These are phyloP conservation scores for Centropus unirufus DNA, from an alignment of 2,113 vertebrate species.

Conservation along the genomic window DNA sequence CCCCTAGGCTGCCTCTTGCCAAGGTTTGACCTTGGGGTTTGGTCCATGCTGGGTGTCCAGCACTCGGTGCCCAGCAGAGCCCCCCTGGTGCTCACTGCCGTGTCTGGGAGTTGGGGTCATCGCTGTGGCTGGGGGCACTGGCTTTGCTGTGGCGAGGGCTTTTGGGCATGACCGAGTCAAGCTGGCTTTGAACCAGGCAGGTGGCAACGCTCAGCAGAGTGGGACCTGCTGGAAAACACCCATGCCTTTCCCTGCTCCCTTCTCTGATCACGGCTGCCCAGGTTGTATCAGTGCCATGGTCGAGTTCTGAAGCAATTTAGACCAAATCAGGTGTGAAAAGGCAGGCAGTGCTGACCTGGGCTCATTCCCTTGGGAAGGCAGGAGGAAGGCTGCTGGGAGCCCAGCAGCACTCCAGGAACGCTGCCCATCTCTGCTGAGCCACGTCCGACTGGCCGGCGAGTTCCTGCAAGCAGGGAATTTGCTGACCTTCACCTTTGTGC, in stretches of 20 bases:
- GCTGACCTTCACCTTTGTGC: neutral
- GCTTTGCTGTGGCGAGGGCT: neutral
- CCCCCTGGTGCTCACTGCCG: accelerated
- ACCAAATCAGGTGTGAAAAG: neutral
- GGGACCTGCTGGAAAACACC: neutral
- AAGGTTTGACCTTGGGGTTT: accelerated
- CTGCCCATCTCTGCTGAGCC: neutral
- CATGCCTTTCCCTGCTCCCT: neutral
- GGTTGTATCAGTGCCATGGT: accelerated
- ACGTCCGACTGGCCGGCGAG: accelerated
- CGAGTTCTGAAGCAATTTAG: neutral
- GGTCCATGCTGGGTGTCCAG: accelerated
- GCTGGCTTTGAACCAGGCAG: neutral
- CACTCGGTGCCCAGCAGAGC: neutral
- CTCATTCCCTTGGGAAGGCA: neutral
- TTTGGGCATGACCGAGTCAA: accelerated
- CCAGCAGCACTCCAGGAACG: accelerated
- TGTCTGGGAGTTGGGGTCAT: accelerated
- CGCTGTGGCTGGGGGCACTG: neutral
- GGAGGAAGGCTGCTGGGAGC: neutral
- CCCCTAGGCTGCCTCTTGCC: neutral
- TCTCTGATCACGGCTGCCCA: accelerated
- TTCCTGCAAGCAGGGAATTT: neutral
- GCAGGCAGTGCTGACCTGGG: neutral
- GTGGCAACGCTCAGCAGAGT: accelerated